A percentile compares a stretch with the other conserved stretches of the same genome.
phyloP scores from a whole-genome alignment of 2,888 invertebrate genomes.

The Frankliniella fusca region DNA sequence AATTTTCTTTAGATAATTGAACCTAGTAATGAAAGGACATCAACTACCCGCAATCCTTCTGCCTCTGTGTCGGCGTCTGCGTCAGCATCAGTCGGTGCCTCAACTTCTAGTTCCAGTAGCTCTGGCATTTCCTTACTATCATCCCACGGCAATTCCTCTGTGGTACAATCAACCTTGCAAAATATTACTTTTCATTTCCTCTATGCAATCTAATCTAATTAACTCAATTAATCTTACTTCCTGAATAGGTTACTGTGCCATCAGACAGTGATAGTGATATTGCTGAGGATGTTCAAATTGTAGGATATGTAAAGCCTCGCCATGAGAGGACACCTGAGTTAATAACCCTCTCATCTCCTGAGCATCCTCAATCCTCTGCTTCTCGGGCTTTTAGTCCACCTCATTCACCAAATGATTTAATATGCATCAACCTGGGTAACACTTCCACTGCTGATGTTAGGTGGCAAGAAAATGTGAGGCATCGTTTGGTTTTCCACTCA shows the following conservation, averaged over 20 bases:
- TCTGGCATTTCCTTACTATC: not conserved
- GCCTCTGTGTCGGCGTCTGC: not conserved
- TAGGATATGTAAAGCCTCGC: conserved; percentile 63
- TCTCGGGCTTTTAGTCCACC: not conserved
- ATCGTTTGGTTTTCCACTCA: no score
- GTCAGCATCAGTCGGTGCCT: not conserved
- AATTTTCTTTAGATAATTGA: not conserved
- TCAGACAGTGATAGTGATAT: conserved; percentile 25
- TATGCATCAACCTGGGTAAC: not conserved
- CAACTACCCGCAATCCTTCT: not conserved
- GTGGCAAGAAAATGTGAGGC: conserved; percentile 3
- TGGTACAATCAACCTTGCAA: conserved; percentile 16
- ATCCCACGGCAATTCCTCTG: not conserved
- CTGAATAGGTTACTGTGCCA: conserved; percentile 9
- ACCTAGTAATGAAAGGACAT: not conserved
- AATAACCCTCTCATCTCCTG: conserved; percentile 47
- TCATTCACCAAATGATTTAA: not conserved
- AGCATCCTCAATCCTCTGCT: not conserved
- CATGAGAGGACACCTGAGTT: conserved; percentile 63
- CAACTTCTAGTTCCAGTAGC: not conserved
- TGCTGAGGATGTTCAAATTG: conserved; percentile 57
- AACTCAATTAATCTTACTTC: no score
- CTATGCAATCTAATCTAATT: no score
- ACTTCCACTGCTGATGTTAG: not conserved
- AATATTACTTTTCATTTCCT: not conserved